Evolutionary conservation across 2,797 vertebrate species (phyloP).

Genomic region (Muscicapa striata): DNA sequence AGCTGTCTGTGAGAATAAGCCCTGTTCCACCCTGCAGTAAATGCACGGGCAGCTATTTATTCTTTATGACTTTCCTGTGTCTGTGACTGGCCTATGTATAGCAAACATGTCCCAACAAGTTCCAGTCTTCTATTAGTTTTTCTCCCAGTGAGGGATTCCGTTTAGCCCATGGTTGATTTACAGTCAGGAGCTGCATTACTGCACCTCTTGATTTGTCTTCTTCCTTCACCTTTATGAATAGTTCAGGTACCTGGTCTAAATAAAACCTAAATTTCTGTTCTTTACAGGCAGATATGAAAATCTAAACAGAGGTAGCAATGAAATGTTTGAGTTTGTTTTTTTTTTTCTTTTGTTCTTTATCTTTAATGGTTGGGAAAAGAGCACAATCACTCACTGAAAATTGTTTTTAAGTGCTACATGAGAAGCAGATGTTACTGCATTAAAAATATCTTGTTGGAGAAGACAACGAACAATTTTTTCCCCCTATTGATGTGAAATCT

Average conservation of each 20-base stretch:
- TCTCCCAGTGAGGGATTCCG: not conserved
- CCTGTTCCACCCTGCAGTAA: not conserved
- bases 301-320: not conserved
- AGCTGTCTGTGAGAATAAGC: not conserved
- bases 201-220: not conserved
- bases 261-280: not conserved
- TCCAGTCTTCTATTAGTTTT: not conserved
- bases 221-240: not conserved
- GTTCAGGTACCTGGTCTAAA: not conserved
- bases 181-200: not conserved
- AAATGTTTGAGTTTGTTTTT: not conserved
- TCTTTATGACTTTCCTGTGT: conserved; percentile 52
- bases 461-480: not conserved
- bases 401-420: not conserved
- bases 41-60: conserved; percentile 35
- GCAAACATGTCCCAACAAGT: conserved; percentile 20
- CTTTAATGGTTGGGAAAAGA: not conserved
- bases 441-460: not conserved
- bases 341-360: not conserved
- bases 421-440: not conserved
- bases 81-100: conserved; percentile 11
- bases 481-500: not conserved
- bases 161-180: not conserved
- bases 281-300: not conserved
- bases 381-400: not conserved